Percentiles rank a stretch among this genome's conserved stretches.
Evolutionary conservation across 2,113 vertebrate species (phyloP).

Genomic region (Chlamydotis undulata): DNA sequence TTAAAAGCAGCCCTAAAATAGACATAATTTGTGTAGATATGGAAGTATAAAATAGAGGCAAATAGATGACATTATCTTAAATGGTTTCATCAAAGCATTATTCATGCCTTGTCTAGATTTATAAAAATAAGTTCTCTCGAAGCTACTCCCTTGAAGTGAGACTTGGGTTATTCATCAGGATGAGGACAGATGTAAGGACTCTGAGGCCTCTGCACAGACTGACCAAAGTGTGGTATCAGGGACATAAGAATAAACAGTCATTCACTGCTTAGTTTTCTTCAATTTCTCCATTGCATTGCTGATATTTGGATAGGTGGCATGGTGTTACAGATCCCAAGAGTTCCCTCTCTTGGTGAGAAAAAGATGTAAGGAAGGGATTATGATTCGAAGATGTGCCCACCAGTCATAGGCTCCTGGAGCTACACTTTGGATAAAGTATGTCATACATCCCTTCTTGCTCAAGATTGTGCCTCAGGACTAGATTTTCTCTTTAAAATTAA

Average conservation of each 20-base stretch:
- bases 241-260: not conserved
- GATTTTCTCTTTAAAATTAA: not conserved
- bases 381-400: not conserved
- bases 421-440: not conserved
- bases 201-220: not conserved
- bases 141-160: not conserved
- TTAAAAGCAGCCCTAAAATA: not conserved
- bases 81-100: accelerated
- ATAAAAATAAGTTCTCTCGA: not conserved
- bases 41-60: not conserved
- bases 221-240: not conserved
- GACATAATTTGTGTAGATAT: not conserved
- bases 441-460: not conserved
- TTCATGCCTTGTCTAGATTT: not conserved
- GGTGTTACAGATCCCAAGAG: not conserved
- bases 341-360: not conserved
- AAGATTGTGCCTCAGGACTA: not conserved
- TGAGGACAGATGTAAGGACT: not conserved
- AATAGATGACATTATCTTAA: not conserved
- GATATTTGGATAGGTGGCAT: not conserved
- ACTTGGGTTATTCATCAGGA: not conserved
- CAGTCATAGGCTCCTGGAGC: not conserved
- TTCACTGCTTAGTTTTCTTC: not conserved
- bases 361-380: not conserved
- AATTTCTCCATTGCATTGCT: not conserved